Evolutionary conservation across 37 sponge, comb jelly and placozoan genomes (phyloP).

Genomic region (Chondrilla cf. caribensis): DNA sequence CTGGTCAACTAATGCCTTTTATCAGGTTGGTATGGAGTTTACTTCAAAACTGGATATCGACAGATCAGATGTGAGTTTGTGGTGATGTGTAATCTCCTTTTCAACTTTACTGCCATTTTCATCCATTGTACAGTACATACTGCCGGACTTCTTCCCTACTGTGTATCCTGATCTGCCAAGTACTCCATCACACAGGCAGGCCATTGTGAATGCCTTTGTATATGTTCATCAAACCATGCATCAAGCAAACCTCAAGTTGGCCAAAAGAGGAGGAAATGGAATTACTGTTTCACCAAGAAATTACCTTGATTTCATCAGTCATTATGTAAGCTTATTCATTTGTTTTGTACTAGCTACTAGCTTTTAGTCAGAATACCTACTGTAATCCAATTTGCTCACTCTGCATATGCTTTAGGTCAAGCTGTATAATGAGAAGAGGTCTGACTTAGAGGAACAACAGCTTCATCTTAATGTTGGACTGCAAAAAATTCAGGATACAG

Average conservation of each 20-base stretch:
- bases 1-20: slow-evolving; percentile 93
- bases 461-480: slow-evolving; percentile 96
- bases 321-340: slow-evolving; percentile 59
- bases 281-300: slow-evolving; percentile 91
- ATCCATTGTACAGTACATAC: slow-evolving; percentile 51
- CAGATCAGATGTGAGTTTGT: slow-evolving; percentile 63
- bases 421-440: slow-evolving; percentile 90
- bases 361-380: background rate
- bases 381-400: background rate
- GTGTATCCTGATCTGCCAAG: slow-evolving; percentile 57
- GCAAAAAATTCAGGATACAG: slow-evolving; percentile 93
- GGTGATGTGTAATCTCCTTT: too few relatives aligned
- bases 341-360: background rate
- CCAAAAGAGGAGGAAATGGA: slow-evolving; percentile 74
- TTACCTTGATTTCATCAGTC: slow-evolving; percentile 95
- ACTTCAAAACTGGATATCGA: slow-evolving; percentile 93
- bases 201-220: slow-evolving; percentile 90
- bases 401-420: slow-evolving; percentile 39
- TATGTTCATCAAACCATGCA: slow-evolving; percentile 93
- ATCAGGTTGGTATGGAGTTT: slow-evolving; percentile 94
- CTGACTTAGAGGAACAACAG: slow-evolving; percentile 96
- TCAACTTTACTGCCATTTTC: too few relatives aligned
- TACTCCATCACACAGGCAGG: slow-evolving; percentile 77
- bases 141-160: slow-evolving; percentile 69
- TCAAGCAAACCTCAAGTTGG: slow-evolving; percentile 76